Evolutionary conservation across 2,888 invertebrate species (phyloP), one percentile per base, ranked within the genome.

Genomic region (Lampropteryx suffumata): DNA sequence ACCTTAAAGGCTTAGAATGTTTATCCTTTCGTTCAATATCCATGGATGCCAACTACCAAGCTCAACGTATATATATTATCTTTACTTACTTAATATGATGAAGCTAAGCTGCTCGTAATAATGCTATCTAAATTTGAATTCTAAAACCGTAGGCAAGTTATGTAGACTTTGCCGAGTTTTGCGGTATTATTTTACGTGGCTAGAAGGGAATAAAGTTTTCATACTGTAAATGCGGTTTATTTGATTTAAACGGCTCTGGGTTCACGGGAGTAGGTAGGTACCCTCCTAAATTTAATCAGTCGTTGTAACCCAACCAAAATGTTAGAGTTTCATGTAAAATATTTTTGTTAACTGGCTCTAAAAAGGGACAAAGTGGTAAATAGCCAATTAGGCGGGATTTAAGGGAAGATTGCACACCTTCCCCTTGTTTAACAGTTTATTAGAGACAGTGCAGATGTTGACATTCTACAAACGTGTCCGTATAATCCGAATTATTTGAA

Each of bases 151-250:
- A 64, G 65, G 53, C 63, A 67, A 71, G 65, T 73, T 73, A 64
- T 66, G 67, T 67, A 72, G 66, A 70, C 70, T 71, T 65, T 69
- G 43, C 64, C 55, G 65, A 69, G 70, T 68, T 73, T 62, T 68
- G 76, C 63, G 72, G 76, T 73, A 73, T 73, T 73, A 76, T 76
- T 76, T 72, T 68, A 73, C 65, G 72, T 69, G 68, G 76, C 73
- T 70, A 62, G 65, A 65, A 66, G 62, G 61, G 71, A 69, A 67
- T 72, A 73, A 76, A 75, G 67, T 76, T 76, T 73, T 66, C 73
- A 72, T 73, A 64, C 65, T 65, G 67, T 70, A 69, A 76, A 73
- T 74, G 76, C 59, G 75, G 75, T 71, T 73, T 76, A 75, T 76
- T 74, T 71, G 71, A 70, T 76, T 73, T 72, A 71, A 67, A 62